Conservation (phyloP, 2,113 vertebrate genomes). For the Thymallus thymallus region DNA sequence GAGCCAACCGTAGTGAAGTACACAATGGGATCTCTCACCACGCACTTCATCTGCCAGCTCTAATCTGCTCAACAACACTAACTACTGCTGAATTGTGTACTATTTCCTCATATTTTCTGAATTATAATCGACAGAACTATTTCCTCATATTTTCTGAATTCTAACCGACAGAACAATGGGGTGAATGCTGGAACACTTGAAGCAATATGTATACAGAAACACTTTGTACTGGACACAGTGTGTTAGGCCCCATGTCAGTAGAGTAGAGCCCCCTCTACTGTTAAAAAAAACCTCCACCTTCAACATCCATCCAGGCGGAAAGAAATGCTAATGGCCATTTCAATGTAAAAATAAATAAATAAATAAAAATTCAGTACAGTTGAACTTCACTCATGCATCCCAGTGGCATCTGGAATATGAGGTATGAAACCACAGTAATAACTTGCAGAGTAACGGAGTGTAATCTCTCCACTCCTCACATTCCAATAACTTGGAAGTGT, state of each 20-base stretch:
- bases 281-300: not conserved
- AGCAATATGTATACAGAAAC: constrained; percentile 8
- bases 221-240: not conserved
- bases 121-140: no score
- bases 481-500: constrained; percentile 41
- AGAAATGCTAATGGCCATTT: no score
- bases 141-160: constrained; percentile 65
- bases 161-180: constrained; percentile 60
- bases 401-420: constrained; percentile 13
- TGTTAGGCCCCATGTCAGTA: no score
- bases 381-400: constrained; percentile 6
- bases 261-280: constrained; percentile 25
- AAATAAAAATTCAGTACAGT: not conserved
- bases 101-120: constrained; percentile 21
- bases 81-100: constrained; percentile 44
- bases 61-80: constrained; percentile 48
- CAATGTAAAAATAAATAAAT: not conserved
- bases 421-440: constrained; percentile 16
- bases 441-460: constrained; percentile 5
- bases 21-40: constrained; percentile 12
- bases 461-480: constrained; percentile 25
- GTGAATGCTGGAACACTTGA: constrained; percentile 16
- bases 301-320: no score
- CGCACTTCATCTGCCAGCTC: constrained; percentile 58
- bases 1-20: not conserved